Base-by-base conservation (phyloP, 2,797 vertebrate species). In the Hippoglossus hippoglossus region DNA sequence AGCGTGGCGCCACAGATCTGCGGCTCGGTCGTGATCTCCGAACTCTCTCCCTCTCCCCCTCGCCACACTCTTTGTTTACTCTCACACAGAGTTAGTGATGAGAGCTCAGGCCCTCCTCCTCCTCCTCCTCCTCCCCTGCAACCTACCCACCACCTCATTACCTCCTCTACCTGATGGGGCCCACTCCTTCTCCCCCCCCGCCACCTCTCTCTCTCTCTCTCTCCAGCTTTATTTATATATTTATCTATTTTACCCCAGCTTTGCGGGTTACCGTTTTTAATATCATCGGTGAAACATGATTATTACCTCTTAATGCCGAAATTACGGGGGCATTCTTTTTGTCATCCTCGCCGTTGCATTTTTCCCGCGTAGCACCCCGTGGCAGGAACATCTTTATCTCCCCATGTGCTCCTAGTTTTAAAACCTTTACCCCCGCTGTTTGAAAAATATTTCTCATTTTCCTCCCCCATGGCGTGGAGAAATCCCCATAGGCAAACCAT, bases 391-490 rank as follows among this genome's bases (percentile, higher is more conserved):
- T 98, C 97, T 99, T 99, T 97, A 99, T 99, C 98, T 97, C 98
- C 96, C 97, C 97, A 97, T 99, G 98, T 98, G 97, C 97, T 99
- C 97, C 97, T 97, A 97, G 96, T 98, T 98, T 98, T 99, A 98
- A 98, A 99, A 98, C 97, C 98, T 99, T 99, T 99, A 97, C 97
- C 98, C 98, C 98, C 95, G 98, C 98, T 99, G 98, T 99, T 99
- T 99, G 98, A 99, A 99, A 99, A 99, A 99, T 99, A 99, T 98
- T 99, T 98, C 98, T 99, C 98, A 99, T 99, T 98, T 99, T 97
- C 97, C 92, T 97, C 96, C 98, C 97, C 98, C 97, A 98, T 98
- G 97, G 98, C 96, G 98, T 97, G 96, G 95, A 96, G 96, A 98
- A 98, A 97, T 98, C 98, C 98, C 98, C 98, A 99, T 98, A 98